Percentiles rank a stretch among this genome's conserved stretches.
Evolutionary conservation across 2,888 invertebrate species (phyloP).

Genomic region (Dione vanillae): DNA sequence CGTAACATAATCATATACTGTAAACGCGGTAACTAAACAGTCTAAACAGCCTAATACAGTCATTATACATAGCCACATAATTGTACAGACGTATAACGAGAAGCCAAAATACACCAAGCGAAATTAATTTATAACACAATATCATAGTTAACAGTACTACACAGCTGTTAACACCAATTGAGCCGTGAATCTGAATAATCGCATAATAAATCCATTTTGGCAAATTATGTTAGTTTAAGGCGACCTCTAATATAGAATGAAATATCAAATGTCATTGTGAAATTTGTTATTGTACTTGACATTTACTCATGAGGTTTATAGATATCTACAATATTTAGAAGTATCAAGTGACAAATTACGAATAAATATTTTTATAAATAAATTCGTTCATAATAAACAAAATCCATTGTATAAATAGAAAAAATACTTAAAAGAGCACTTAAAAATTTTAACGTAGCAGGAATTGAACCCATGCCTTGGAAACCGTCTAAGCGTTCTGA

Average conservation of each 20-base stretch:
- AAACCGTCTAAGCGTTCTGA: no score
- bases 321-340: background rate
- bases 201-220: slow-evolving; percentile 24
- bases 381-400: no score
- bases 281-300: background rate
- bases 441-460: no score
- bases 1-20: background rate
- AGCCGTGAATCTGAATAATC: slow-evolving; percentile 20
- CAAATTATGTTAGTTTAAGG: slow-evolving; percentile 4
- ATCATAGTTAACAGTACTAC: slow-evolving; percentile 25
- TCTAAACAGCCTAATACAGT: background rate
- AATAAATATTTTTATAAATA: no score
- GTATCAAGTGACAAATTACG: no score
- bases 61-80: slow-evolving; percentile 2
- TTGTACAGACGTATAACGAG: slow-evolving; percentile 7
- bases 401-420: no score
- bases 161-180: slow-evolving; percentile 29
- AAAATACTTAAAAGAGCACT: no score
- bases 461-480: no score
- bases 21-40: background rate
- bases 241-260: background rate
- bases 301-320: background rate
- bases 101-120: slow-evolving; percentile 25
- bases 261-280: background rate
- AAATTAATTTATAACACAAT: slow-evolving; percentile 30